phyloP scores from a whole-genome alignment of 2,888 invertebrate species.

The Andrena marginata region DNA sequence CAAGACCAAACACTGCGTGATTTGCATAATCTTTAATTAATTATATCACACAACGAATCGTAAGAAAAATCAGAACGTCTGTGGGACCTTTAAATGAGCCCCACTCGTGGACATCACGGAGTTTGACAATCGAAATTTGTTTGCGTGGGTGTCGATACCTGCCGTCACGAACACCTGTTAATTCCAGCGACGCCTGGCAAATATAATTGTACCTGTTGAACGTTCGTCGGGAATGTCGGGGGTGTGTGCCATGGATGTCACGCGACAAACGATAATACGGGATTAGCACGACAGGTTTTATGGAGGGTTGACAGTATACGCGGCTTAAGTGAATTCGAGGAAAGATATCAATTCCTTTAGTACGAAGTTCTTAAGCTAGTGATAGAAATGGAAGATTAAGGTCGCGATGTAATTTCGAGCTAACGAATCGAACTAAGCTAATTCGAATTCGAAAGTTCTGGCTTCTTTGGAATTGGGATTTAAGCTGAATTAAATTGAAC shows the following conservation, averaged over 20 bases:
- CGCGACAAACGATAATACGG: background rate
- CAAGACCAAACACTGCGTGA: no score
- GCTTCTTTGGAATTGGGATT: background rate
- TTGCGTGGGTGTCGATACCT: background rate
- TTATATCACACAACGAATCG: no score
- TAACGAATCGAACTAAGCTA: background rate
- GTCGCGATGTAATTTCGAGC: background rate
- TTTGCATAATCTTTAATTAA: no score
- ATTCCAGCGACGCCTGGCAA: background rate
- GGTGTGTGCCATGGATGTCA: background rate
- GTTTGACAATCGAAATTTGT: background rate
- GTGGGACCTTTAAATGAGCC: no score
- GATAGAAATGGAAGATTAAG: no score
- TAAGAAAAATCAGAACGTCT: no score
- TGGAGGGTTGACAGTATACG: background rate
- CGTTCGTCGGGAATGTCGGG: background rate
- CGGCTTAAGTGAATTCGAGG: background rate
- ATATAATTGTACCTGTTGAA: slow-evolving; percentile 16
- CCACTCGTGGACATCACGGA: no score
- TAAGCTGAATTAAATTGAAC: no score
- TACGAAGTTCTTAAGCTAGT: no score
- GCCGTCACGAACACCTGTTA: background rate
- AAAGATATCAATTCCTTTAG: no score
- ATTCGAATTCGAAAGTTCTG: background rate
- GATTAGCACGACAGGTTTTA: background rate